These are phyloP conservation scores for Coreoperca whiteheadi DNA, from an alignment of 2,113 vertebrate genomes.

Conservation along the genomic window DNA sequence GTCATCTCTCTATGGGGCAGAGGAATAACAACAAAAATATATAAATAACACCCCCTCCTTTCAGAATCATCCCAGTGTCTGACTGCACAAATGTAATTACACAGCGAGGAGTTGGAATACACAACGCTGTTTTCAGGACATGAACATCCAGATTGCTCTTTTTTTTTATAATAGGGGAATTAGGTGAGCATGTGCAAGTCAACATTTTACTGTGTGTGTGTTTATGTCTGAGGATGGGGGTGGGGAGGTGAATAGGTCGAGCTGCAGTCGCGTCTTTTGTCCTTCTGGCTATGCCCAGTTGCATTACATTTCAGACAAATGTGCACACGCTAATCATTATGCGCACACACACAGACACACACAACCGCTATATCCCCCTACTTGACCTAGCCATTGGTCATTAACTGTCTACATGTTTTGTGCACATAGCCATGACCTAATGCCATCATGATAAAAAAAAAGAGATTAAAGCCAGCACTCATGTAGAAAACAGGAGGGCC, in stretches of 20 bases:
- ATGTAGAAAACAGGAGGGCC: neutral
- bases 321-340: slow-evolving; percentile 48
- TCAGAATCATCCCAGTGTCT: slow-evolving; percentile 44
- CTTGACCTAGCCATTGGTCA: slow-evolving; percentile 67
- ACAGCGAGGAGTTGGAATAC: slow-evolving; percentile 25
- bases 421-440: slow-evolving; percentile 43
- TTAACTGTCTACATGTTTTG: slow-evolving; percentile 62
- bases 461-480: slow-evolving; percentile 36
- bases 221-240: slow-evolving; percentile 34
- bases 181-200: slow-evolving; percentile 25
- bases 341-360: slow-evolving; percentile 1
- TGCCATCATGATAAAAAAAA: slow-evolving; percentile 42
- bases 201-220: slow-evolving; percentile 11
- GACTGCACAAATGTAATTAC: slow-evolving; percentile 58
- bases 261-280: slow-evolving; percentile 68
- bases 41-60: slow-evolving; percentile 54
- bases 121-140: slow-evolving; percentile 32
- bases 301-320: slow-evolving; percentile 60
- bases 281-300: slow-evolving; percentile 67
- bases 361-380: slow-evolving; percentile 5
- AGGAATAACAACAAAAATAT: slow-evolving; percentile 67
- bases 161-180: slow-evolving; percentile 35
- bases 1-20: slow-evolving; percentile 71
- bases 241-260: slow-evolving; percentile 61
- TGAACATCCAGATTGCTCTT: slow-evolving; percentile 41